Conservation (phyloP, 2,888 invertebrate species). For the Antheraea yamamai region DNA sequence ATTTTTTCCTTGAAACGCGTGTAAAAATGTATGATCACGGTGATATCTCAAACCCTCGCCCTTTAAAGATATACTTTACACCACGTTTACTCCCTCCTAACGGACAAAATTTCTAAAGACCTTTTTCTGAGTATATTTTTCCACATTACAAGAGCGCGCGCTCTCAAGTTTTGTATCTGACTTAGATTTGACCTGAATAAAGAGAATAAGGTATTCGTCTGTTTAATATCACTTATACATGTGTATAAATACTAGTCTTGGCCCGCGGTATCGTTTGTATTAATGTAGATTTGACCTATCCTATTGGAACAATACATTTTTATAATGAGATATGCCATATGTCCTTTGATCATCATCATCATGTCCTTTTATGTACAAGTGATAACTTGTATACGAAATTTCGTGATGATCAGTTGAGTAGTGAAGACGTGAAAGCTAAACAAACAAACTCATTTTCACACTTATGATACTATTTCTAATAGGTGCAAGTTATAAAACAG, state of each 20-base stretch:
- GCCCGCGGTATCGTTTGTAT: too few species aligned
- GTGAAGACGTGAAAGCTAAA: too few species aligned
- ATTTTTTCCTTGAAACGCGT: not conserved
- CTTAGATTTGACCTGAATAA: not conserved
- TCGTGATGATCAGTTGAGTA: too few species aligned
- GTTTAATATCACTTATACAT: not conserved
- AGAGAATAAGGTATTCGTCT: not conserved
- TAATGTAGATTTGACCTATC: too few species aligned
- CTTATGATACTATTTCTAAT: too few species aligned
- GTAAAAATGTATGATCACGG: not conserved
- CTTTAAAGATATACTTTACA: not conserved
- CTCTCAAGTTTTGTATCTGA: not conserved
- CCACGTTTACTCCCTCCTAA: not conserved
- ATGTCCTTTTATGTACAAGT: too few species aligned
- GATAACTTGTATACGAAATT: too few species aligned
- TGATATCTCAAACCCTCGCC: not conserved
- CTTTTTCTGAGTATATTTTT: slow-evolving; percentile 2
- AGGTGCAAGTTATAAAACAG: too few species aligned
- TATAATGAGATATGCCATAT: too few species aligned
- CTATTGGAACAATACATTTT: not conserved
- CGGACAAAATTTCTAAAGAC: not conserved
- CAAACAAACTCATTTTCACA: too few species aligned
- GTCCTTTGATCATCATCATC: too few species aligned
- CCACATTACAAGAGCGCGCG: not conserved
- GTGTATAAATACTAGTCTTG: not conserved